Evolutionary conservation across 2,888 invertebrate species (phyloP).

Genomic region (Polyommatus icarus): DNA sequence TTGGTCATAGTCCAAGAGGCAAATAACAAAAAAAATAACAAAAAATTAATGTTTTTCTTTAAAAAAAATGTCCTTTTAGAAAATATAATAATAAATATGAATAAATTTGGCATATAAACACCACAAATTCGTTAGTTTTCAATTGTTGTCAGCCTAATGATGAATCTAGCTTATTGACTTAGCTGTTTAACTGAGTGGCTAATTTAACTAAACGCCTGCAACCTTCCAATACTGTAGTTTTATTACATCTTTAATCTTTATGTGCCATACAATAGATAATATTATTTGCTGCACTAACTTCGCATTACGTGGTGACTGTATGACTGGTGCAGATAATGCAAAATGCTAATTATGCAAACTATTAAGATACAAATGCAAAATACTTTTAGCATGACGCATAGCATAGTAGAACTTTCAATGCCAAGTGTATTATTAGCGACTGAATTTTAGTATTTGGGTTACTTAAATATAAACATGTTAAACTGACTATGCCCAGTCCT

Average conservation of each 20-base stretch:
- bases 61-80: too few relatives aligned
- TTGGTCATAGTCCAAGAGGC: too few relatives aligned
- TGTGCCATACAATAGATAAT: neutral
- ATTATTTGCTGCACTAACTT: neutral
- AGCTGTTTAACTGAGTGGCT: neutral
- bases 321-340: conserved; percentile 1
- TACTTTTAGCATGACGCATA: neutral
- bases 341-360: conserved; percentile 6
- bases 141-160: neutral
- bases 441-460: too few relatives aligned
- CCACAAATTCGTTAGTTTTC: neutral
- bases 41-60: too few relatives aligned
- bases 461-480: too few relatives aligned
- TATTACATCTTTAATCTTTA: neutral
- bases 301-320: conserved; percentile 19
- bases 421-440: neutral
- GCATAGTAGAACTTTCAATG: neutral
- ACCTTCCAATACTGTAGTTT: neutral
- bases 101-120: too few relatives aligned
- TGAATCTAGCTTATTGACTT: neutral
- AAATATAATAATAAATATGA: too few relatives aligned
- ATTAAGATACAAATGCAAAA: conserved; percentile 17
- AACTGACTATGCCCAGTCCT: too few relatives aligned
- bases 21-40: too few relatives aligned
- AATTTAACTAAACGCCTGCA: neutral